Conservation (phyloP, 1,140 invertebrate genomes). For the Euura saliciscinereae region DNA sequence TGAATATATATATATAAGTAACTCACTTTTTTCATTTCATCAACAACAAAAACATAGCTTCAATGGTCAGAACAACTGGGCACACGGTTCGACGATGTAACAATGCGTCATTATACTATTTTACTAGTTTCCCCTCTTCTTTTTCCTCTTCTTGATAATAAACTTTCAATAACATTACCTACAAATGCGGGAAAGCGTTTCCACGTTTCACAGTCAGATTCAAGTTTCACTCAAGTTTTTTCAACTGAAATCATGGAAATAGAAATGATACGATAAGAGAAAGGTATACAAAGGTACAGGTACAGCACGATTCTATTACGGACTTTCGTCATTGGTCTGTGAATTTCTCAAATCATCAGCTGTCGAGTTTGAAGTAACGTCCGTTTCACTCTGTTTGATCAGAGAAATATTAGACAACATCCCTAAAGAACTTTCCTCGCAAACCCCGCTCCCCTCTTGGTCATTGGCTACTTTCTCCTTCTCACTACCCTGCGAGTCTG, state of each 20-base stretch:
- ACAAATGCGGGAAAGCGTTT: background rate
- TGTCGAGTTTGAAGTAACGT: background rate
- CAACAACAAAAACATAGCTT: background rate
- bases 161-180: background rate
- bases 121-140: too few species aligned
- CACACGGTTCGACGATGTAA: too few species aligned
- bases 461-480: background rate
- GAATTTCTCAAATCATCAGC: background rate
- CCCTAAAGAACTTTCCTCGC: background rate
- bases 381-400: background rate
- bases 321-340: background rate
- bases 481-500: constrained; percentile 40
- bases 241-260: background rate
- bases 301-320: background rate
- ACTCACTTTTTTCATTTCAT: background rate
- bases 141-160: too few species aligned
- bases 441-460: background rate
- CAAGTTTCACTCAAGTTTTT: background rate
- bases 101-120: background rate
- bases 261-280: background rate
- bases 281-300: background rate
- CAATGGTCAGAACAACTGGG: background rate
- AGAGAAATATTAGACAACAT: background rate
- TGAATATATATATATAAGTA: background rate
- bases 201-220: background rate